Base-by-base conservation (phyloP, 1,140 invertebrate species). In the Diachasma alloeum region DNA sequence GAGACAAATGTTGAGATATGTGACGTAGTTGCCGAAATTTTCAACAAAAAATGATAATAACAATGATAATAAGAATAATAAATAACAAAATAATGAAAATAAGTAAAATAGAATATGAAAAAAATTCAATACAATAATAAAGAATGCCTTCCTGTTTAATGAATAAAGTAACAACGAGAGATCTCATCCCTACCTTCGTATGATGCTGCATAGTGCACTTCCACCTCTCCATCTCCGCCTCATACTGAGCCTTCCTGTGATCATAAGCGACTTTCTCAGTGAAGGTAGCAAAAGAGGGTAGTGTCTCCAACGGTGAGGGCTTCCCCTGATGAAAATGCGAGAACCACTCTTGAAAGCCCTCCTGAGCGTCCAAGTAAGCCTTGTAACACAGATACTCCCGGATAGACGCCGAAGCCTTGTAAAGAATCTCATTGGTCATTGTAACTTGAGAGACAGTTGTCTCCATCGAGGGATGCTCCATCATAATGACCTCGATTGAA, bases 311-410 rank as follows among this genome's bases (percentile, higher is more conserved):
- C 72, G 92, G 92, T 63, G 89, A 89, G 1, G 97, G 97, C 87
- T 94, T 94, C 0, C 92, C 93, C 83, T 95, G 93, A 83, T 97
- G 94, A 77, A 92, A 96, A 81, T 95, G 93, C 74, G 94, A 92
- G 80, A 96, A 96, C 97, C 97, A 98, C 82, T 96, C 94, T 75
- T 93, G 93, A 89, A 97, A 98, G 48, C 94, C 93, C 86, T 97
- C 96, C 72, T 97, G 91, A 2, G 95, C 96, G 83, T 96, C 93
- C 19, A 96, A 89, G 85, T 96, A 96, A 0, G 93, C 91, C 85
- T 95, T 95, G 78, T 95, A 93, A 83, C 94, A 95, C 13, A 96
- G 87, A 86, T 95, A 94, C 86, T 96, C 95, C 75, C 93, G 92
- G 74, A 96, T 89, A 69, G 92, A 91, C 56, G 90, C 88, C 13